Evolutionary conservation across 2,888 invertebrate genomes (phyloP).

Genomic region (Hylaea fasciaria): DNA sequence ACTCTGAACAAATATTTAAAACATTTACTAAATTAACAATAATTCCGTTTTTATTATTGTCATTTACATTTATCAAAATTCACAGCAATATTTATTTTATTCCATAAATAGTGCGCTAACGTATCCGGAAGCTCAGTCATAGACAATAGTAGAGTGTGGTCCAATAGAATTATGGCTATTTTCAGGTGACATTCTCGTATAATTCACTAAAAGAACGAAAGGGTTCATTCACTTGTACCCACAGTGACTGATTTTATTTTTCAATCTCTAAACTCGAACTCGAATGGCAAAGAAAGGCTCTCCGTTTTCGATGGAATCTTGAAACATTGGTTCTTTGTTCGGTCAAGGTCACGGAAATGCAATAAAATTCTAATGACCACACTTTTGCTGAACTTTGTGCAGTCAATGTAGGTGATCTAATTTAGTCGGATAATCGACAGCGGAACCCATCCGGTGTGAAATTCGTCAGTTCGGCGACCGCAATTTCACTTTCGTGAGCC

Average conservation of each 20-base stretch:
- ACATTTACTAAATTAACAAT: no score
- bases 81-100: neutral
- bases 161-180: neutral
- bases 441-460: conserved; percentile 65
- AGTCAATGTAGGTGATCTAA: conserved; percentile 39
- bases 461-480: conserved; percentile 71
- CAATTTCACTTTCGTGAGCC: conserved; percentile 74
- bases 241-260: no score
- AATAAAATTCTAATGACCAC: conserved; percentile 46
- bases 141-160: neutral
- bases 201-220: no score
- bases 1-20: no score
- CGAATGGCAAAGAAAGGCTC: conserved; percentile 1
- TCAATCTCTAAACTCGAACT: neutral
- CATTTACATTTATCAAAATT: no score
- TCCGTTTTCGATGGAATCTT: neutral
- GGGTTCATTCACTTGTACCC: no score
- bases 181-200: no score
- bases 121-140: neutral
- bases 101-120: neutral
- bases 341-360: conserved; percentile 56
- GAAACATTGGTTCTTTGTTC: conserved; percentile 6
- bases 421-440: conserved; percentile 49
- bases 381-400: conserved; percentile 34
- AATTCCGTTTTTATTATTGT: no score